Evolutionary conservation across 2,113 vertebrate genomes (phyloP).

Genomic region (Sander vitreus): DNA sequence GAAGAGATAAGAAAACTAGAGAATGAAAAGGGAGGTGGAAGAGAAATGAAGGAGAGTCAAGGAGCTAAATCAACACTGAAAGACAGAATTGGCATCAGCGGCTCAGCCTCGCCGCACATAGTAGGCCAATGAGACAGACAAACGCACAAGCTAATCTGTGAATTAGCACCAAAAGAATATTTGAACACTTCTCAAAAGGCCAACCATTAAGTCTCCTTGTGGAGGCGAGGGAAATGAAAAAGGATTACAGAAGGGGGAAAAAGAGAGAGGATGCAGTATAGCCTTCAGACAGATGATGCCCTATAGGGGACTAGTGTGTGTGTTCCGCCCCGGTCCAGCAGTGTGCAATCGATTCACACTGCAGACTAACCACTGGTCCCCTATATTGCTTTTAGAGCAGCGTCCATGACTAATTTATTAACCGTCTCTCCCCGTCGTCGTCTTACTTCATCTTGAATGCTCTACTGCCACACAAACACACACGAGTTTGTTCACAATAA

Average conservation of each 20-base stretch:
- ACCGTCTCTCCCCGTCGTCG: constrained; percentile 15
- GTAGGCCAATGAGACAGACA: neutral
- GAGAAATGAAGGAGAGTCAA: neutral
- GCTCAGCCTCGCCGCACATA: neutral
- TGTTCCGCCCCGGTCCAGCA: constrained; percentile 1
- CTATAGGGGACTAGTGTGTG: constrained; percentile 27
- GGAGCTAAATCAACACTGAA: neutral
- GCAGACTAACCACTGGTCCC: constrained; percentile 37
- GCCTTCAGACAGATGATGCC: constrained; percentile 25
- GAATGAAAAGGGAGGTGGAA: neutral
- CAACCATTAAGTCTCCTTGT: neutral
- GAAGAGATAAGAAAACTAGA: neutral
- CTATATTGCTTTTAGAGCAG: constrained; percentile 57
- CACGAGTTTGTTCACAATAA: neutral
- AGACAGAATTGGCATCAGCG: neutral
- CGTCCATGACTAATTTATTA: constrained; percentile 72
- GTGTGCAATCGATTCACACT: constrained; percentile 58
- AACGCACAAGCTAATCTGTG: neutral
- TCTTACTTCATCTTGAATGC: constrained; percentile 33
- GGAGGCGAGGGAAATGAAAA: constrained; percentile 3
- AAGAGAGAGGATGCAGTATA: neutral
- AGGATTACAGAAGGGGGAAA: neutral
- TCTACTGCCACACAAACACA: constrained; percentile 13
- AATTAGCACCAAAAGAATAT: neutral
- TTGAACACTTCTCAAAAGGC: constrained; percentile 8